These are phyloP conservation scores for Drosophila rellima DNA, from an alignment of 2,888 invertebrate genomes.

Conservation along the genomic window DNA sequence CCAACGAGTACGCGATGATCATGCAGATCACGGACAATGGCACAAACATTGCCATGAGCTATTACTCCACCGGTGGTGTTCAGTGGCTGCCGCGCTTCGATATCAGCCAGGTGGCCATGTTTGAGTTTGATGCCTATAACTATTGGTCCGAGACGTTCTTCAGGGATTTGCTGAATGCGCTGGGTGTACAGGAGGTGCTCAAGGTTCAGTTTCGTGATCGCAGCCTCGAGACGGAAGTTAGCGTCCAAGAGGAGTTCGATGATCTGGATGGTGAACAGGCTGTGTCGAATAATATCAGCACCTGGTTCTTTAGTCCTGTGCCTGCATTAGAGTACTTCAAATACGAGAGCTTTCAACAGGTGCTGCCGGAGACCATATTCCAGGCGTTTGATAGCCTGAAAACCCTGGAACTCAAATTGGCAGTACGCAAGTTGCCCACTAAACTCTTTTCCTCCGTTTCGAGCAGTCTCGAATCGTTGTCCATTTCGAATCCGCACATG, in stretches of 20 bases:
- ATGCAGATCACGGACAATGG: constrained; percentile 56
- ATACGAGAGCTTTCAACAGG: constrained; percentile 50
- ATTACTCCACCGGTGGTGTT: constrained; percentile 44
- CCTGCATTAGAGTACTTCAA: constrained; percentile 53
- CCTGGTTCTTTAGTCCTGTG: constrained; percentile 65
- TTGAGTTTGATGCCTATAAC: constrained; percentile 71
- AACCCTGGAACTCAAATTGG: constrained; percentile 47
- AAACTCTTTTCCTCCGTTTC: constrained; percentile 48
- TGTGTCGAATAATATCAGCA: constrained; percentile 6
- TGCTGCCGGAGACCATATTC: constrained; percentile 55
- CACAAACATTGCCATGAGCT: constrained; percentile 61
- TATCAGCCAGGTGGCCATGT: constrained; percentile 48
- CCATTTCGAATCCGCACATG: constrained; percentile 55
- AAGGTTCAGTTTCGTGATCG: constrained; percentile 65
- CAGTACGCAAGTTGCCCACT: constrained; percentile 52
- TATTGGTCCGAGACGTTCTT: constrained; percentile 68
- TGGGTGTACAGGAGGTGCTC: constrained; percentile 56
- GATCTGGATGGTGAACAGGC: neutral
- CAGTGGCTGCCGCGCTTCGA: constrained; percentile 60
- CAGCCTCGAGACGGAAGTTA: constrained; percentile 43
- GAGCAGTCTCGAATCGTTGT: constrained; percentile 51
- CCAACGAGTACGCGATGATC: constrained; percentile 63
- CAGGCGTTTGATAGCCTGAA: constrained; percentile 55
- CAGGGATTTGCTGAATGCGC: constrained; percentile 41
- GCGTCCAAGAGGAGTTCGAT: neutral